Percentiles rank a stretch among this genome's conserved stretches.
Conservation (phyloP, 2,888 invertebrate genomes). For the Lissocephala sabroskyi region DNA sequence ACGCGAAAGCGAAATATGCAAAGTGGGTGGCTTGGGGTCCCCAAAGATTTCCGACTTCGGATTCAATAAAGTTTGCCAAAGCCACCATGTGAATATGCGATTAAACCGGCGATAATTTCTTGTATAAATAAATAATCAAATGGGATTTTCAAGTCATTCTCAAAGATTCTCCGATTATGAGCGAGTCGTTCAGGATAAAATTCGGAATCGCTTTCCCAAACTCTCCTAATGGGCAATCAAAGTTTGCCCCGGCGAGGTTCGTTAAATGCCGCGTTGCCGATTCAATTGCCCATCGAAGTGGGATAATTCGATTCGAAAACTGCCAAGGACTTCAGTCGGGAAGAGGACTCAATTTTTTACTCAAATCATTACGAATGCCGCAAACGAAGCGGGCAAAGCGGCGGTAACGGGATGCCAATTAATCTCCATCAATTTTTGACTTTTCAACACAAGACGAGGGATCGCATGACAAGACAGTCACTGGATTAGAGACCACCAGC, state of each 20-base stretch:
- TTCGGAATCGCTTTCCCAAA: too few species aligned
- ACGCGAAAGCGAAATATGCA: constrained; percentile 28
- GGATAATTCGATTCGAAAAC: too few species aligned
- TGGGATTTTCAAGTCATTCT: not conserved
- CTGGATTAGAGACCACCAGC: constrained; percentile 43
- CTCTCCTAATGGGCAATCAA: too few species aligned
- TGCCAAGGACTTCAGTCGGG: too few species aligned
- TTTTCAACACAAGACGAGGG: constrained; percentile 17
- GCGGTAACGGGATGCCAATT: constrained; percentile 56
- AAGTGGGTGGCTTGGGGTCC: not conserved
- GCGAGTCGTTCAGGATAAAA: too few species aligned
- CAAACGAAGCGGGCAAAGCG: constrained; percentile 34
- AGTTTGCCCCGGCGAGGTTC: too few species aligned
- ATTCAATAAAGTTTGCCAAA: constrained; percentile 38
- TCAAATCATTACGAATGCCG: constrained; percentile 24
- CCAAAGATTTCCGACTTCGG: constrained; percentile 13
- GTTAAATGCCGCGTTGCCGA: too few species aligned
- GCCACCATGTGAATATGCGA: constrained; percentile 29
- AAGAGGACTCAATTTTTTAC: too few species aligned
- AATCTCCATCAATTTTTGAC: constrained; percentile 50
- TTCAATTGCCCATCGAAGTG: too few species aligned
- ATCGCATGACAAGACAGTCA: constrained; percentile 62
- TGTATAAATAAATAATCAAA: constrained; percentile 62
- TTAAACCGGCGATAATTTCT: constrained; percentile 66
- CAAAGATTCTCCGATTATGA: too few species aligned